Evolutionary conservation across 1,140 invertebrate genomes (phyloP), one percentile per base, ranked within the genome.

Genomic region (Brachionus asplanchnoidis): DNA sequence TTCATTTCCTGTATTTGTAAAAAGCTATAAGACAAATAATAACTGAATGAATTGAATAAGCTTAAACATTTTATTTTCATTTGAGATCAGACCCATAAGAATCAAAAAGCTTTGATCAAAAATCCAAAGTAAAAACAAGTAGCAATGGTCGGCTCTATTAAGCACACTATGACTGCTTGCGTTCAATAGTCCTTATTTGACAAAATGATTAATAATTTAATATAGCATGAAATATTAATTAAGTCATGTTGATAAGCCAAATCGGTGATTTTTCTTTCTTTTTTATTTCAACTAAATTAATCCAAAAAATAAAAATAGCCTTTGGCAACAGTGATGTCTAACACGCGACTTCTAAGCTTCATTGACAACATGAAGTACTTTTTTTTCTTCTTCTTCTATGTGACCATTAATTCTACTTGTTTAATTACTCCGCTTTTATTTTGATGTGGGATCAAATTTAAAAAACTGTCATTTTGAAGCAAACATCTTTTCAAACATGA

Each of bases 211-310:
- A 73, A 73, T 60, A 60, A 60, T 20, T 20, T 40, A 40, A 73
- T 73, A 36, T 44, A 73, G 68, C 68, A 73, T 73, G 68, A 40
- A 73, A 73, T 42, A 73, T 40, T 73, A 73, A 73, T 73, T 73
- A 73, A 40, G 17, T 40, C 36, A 20, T 73, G 17, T 73, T 73
- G 68, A 73, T 73, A 73, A 73, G 68, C 44, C 68, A 73, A 60
- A 20, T 60, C 53, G 53, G 17, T 60, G 8, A 8, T 73, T 20
- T 40, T 12, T 42, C 14, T 68, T 20, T 36, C 36, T 32, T 68
- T 32, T 23, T 32, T 40, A n/a, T 44, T 40, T 14, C 28, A 23
- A 60, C 53, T 60, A 60, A 60, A 60, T 42, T 36, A 36, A 36
- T 5, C 32, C 32, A 36, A 36, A 36, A 36, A 73, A 46, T 8